Conservation (phyloP, 2,113 vertebrate species). For the Callocephalon fimbriatum region DNA sequence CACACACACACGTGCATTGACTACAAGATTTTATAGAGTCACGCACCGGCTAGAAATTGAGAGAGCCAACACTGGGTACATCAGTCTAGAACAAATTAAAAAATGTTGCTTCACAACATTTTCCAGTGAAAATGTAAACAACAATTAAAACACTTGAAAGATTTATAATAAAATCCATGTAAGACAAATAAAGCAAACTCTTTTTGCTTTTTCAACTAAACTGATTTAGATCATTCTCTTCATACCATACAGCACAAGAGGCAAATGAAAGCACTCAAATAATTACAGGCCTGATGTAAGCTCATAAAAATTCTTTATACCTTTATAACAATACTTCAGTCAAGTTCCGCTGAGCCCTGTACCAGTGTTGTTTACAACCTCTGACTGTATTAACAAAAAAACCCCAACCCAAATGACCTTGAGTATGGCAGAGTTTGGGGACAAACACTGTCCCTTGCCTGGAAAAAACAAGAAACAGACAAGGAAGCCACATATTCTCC, state of each 20-base stretch:
- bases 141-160: background rate
- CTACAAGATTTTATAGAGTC: background rate
- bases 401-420: background rate
- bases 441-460: background rate
- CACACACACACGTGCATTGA: fast-evolving
- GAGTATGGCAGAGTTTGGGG: background rate
- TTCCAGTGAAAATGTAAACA: background rate
- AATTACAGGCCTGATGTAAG: background rate
- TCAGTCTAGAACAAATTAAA: background rate
- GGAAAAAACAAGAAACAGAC: background rate
- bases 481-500: background rate
- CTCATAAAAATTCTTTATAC: background rate
- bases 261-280: background rate
- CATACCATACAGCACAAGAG: background rate
- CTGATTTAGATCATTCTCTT: background rate
- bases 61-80: background rate
- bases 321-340: background rate
- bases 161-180: background rate
- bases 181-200: background rate
- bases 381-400: background rate
- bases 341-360: background rate
- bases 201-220: background rate
- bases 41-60: background rate
- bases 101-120: background rate
- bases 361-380: background rate